These are phyloP conservation scores for Pseudoatta argentina DNA, from an alignment of 1,140 invertebrate species.

Conservation along the genomic window DNA sequence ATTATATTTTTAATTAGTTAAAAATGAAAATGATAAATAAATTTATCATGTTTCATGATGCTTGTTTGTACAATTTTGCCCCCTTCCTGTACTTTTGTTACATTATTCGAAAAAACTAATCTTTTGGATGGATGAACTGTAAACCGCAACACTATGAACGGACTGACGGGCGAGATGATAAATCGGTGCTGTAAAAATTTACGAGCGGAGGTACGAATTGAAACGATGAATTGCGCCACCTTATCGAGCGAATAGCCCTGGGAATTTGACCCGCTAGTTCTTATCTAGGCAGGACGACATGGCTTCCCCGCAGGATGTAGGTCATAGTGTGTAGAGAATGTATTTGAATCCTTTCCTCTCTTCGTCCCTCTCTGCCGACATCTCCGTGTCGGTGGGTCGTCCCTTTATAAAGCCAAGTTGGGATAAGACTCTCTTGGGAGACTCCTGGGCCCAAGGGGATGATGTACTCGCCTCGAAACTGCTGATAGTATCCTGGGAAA, in stretches of 20 bases:
- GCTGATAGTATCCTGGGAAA: conserved; percentile 74
- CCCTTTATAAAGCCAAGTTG: conserved; percentile 75
- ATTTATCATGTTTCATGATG: background rate
- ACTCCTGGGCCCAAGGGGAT: conserved; percentile 64
- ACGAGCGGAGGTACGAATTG: conserved; percentile 52
- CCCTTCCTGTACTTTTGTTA: background rate
- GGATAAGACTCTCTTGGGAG: conserved; percentile 76
- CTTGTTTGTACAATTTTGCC: no score
- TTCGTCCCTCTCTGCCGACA: conserved; percentile 21
- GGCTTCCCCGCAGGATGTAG: conserved; percentile 30
- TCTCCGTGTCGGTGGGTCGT: conserved; percentile 51
- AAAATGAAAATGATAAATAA: conserved; percentile 1
- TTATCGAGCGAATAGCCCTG: conserved; percentile 45
- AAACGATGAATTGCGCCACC: conserved; percentile 45
- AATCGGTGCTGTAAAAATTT: conserved; percentile 66
- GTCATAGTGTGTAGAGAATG: conserved; percentile 46
- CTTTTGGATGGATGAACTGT: conserved; percentile 9
- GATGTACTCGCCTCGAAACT: conserved; percentile 77
- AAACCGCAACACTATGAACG: background rate
- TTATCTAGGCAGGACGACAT: conserved; percentile 64
- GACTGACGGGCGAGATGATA: conserved; percentile 23
- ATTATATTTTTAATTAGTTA: background rate
- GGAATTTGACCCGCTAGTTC: conserved; percentile 58
- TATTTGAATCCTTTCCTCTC: conserved; percentile 8
- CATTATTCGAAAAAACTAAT: background rate